phyloP scores from a whole-genome alignment of 2,113 vertebrate genomes.

The Okapia johnstoni region DNA sequence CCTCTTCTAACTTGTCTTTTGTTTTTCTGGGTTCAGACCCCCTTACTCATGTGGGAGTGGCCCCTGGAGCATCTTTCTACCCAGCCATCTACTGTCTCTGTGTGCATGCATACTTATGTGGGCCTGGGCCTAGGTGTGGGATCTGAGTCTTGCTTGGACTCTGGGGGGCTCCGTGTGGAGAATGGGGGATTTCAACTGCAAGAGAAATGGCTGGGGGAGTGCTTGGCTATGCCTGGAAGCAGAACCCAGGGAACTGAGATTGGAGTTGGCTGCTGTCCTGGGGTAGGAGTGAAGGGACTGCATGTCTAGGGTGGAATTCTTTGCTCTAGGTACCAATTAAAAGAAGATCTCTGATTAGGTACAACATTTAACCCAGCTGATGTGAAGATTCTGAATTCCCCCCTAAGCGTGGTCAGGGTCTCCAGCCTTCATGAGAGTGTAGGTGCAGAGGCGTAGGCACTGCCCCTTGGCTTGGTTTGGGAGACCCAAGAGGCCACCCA shows the following conservation, averaged over 20 bases:
- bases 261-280: neutral
- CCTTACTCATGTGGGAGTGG: neutral
- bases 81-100: neutral
- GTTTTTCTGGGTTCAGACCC: neutral
- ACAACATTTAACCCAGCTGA: neutral
- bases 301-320: neutral
- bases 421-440: neutral
- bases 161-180: neutral
- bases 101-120: neutral
- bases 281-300: neutral
- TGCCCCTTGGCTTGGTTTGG: neutral
- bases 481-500: neutral
- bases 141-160: neutral
- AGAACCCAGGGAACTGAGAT: neutral
- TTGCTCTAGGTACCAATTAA: neutral
- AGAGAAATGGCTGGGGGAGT: constrained; percentile 10
- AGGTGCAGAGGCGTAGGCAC: neutral
- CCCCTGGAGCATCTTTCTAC: neutral
- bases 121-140: neutral
- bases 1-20: constrained; percentile 13
- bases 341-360: neutral
- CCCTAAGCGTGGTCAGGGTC: neutral
- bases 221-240: neutral
- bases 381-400: neutral
- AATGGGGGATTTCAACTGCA: neutral